phyloP scores from a whole-genome alignment of 2,113 vertebrate genomes.

The Isurus oxyrinchus region DNA sequence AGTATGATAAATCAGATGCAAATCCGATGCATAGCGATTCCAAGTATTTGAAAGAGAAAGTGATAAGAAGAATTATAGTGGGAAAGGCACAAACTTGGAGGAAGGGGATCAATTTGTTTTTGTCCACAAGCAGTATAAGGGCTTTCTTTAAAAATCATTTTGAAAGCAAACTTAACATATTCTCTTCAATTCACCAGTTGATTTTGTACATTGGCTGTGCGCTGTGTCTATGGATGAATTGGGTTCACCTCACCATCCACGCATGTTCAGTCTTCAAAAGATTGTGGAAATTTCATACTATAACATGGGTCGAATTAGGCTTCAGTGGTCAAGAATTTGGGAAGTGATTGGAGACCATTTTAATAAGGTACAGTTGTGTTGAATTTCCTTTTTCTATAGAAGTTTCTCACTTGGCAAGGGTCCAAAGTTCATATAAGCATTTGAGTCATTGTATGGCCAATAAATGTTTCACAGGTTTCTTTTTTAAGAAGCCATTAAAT shows the following conservation, averaged over 20 bases:
- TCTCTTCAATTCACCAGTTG: constrained; percentile 61
- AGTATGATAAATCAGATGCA: background rate
- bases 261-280: constrained; percentile 98
- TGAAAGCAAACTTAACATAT: background rate
- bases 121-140: background rate
- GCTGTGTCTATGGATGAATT: constrained; percentile 96
- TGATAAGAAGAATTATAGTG: background rate
- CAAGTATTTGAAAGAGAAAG: background rate
- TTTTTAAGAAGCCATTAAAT: background rate
- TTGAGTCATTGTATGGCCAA: background rate
- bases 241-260: constrained; percentile 83
- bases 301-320: constrained; percentile 95
- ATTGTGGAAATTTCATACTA: constrained; percentile 98
- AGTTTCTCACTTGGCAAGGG: background rate
- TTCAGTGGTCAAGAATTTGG: constrained; percentile 98
- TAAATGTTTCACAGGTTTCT: background rate
- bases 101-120: background rate
- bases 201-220: constrained; percentile 94
- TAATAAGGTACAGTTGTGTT: constrained; percentile 73
- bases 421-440: background rate
- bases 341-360: constrained; percentile 97
- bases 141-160: background rate
- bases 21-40: background rate
- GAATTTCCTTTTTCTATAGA: background rate
- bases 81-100: background rate